A percentile compares a stretch with the other conserved stretches of the same genome.
These are phyloP conservation scores for Cyaniris semiargus DNA, from an alignment of 2,888 invertebrate genomes.

Conservation along the genomic window DNA sequence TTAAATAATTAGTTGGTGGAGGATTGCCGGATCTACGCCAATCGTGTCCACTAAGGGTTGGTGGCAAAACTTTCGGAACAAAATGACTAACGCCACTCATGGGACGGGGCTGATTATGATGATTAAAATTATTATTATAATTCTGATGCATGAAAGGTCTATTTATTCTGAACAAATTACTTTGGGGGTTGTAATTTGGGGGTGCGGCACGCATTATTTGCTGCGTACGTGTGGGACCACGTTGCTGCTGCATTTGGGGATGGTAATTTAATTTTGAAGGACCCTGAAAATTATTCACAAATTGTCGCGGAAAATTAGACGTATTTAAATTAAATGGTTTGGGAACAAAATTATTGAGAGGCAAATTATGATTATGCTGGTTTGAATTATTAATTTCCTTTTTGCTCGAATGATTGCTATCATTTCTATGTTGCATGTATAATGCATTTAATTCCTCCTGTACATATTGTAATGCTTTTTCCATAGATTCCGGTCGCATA, in stretches of 20 bases:
- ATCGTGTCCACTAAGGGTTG: slow-evolving; percentile 32
- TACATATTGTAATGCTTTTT: slow-evolving; percentile 24
- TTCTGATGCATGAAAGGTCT: not conserved
- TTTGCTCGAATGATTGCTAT: not conserved
- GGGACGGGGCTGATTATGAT: not conserved
- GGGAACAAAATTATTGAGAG: not conserved
- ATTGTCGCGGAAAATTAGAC: not conserved
- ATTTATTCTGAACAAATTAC: slow-evolving; percentile 6
- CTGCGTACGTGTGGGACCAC: slow-evolving; percentile 8
- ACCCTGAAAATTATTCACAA: slow-evolving; percentile 13
- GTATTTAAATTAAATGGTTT: not conserved
- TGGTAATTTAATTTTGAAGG: not conserved
- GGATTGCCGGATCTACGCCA: slow-evolving; percentile 36
- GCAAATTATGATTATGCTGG: not conserved
- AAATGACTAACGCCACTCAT: slow-evolving; percentile 33
- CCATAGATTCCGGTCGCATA: slow-evolving; percentile 33
- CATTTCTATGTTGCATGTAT: slow-evolving; percentile 15
- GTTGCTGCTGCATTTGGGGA: slow-evolving; percentile 13
- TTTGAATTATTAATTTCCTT: slow-evolving; percentile 15
- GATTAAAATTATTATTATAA: too few relatives aligned
- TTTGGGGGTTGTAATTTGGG: slow-evolving; percentile 28
- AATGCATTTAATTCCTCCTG: not conserved
- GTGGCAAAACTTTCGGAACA: slow-evolving; percentile 11
- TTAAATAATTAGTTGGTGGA: slow-evolving; percentile 37
- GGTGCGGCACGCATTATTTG: slow-evolving; percentile 10